These are phyloP conservation scores for Coccyzus lansbergi DNA, from an alignment of 2,797 vertebrate genomes.

Conservation along the genomic window DNA sequence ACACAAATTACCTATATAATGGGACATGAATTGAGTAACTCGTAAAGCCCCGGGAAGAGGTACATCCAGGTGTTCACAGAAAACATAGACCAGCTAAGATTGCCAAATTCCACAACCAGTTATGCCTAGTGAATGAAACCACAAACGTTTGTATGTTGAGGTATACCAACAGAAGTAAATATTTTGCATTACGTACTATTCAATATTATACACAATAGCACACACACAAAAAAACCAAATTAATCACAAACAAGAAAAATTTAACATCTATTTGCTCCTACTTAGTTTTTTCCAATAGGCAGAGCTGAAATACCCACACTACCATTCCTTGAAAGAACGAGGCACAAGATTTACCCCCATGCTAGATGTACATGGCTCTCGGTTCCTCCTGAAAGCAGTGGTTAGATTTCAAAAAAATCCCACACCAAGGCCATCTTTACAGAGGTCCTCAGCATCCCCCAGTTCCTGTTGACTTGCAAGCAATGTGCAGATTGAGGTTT, in stretches of 20 bases:
- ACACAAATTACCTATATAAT: background rate
- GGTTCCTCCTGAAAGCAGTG: background rate
- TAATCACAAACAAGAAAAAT: background rate
- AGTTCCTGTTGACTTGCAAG: conserved; percentile 11
- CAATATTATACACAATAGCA: background rate
- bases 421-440: background rate
- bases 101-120: background rate
- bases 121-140: background rate
- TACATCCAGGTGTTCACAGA: background rate
- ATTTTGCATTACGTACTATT: background rate
- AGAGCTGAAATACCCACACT: background rate
- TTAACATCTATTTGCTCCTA: background rate
- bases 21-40: background rate
- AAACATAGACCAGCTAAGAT: background rate
- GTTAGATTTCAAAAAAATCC: background rate
- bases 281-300: background rate
- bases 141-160: background rate
- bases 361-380: background rate
- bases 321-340: background rate
- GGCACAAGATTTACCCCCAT: background rate
- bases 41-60: background rate
- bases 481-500: conserved; percentile 6
- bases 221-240: too few relatives aligned
- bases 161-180: background rate
- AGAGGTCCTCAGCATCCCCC: background rate